Evolutionary conservation across 2,888 invertebrate species (phyloP).

Genomic region (Eupeodes luniger): DNA sequence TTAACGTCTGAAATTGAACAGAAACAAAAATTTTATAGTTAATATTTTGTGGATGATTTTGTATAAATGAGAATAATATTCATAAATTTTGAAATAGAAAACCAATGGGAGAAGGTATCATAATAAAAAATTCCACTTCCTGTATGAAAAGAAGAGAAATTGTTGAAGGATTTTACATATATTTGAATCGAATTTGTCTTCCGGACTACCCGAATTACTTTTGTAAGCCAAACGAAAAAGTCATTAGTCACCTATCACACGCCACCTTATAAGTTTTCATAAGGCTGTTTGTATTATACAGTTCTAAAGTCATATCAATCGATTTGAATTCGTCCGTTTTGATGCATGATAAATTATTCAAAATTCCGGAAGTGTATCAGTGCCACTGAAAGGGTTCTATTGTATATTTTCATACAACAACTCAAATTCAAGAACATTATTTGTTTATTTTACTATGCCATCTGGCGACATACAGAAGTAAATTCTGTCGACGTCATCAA

Average conservation of each 20-base stretch:
- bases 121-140: too few relatives aligned
- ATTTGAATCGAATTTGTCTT: too few relatives aligned
- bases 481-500: not conserved
- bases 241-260: too few relatives aligned
- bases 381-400: not conserved
- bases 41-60: not conserved
- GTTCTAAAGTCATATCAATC: not conserved
- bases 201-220: too few relatives aligned
- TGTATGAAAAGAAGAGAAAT: too few relatives aligned
- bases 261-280: too few relatives aligned
- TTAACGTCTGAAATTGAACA: conserved; percentile 49
- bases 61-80: too few relatives aligned
- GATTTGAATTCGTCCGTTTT: not conserved
- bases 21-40: not conserved
- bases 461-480: conserved; percentile 1
- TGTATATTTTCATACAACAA: not conserved
- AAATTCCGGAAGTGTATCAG: not conserved
- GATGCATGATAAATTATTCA: not conserved
- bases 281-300: too few relatives aligned
- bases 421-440: not conserved
- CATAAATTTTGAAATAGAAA: too few relatives aligned
- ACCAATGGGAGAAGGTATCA: too few relatives aligned
- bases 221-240: too few relatives aligned
- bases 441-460: not conserved
- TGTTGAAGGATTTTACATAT: too few relatives aligned